phyloP scores from a whole-genome alignment of 2,888 invertebrate genomes.

The Chaetogeoica ovagalla region DNA sequence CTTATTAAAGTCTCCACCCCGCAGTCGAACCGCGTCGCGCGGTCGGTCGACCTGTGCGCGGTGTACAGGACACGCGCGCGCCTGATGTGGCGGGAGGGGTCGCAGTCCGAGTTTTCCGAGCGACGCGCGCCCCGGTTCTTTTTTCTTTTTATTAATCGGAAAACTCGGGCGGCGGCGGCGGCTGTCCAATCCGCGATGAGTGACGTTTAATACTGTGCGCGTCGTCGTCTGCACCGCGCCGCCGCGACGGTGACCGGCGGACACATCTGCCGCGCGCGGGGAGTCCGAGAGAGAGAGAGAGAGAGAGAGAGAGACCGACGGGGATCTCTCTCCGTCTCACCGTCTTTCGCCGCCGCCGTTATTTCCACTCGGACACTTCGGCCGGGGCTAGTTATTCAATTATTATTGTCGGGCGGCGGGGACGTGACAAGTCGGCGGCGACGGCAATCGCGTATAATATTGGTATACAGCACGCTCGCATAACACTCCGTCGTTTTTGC shows the following conservation, averaged over 20 bases:
- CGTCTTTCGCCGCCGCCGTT: neutral
- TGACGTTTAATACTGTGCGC: conserved; percentile 40
- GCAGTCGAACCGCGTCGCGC: no score
- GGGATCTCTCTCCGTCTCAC: neutral
- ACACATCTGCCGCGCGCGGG: neutral
- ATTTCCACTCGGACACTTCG: conserved; percentile 14
- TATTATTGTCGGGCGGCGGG: neutral
- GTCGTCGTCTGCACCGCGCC: neutral
- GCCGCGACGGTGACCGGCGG: no score
- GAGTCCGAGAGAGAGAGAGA: no score
- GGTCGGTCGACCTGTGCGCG: no score
- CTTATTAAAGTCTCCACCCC: no score
- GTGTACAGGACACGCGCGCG: no score
- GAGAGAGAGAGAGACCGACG: no score
- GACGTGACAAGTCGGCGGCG: no score
- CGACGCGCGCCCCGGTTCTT: neutral
- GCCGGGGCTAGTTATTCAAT: conserved; percentile 27
- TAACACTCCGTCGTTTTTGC: no score
- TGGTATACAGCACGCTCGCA: no score
- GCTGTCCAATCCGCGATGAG: conserved; percentile 22
- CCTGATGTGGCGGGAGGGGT: no score
- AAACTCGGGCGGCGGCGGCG: conserved; percentile 8
- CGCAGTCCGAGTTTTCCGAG: no score
- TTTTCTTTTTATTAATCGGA: conserved; percentile 17
- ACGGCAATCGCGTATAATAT: neutral